phyloP scores from a whole-genome alignment of 2,113 vertebrate genomes.

The Ranitomeya variabilis region DNA sequence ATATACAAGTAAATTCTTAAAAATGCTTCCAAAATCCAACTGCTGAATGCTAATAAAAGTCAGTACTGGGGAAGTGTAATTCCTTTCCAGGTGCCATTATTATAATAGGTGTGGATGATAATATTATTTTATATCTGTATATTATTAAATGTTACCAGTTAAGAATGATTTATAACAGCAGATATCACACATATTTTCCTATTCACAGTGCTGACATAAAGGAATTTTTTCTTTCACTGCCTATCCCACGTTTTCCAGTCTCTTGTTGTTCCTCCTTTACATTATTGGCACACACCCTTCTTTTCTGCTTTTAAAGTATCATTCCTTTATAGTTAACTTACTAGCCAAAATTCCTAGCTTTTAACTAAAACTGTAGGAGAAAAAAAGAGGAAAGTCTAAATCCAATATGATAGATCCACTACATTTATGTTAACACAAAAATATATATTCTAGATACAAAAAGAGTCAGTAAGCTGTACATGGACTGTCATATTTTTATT shows the following conservation, averaged over 20 bases:
- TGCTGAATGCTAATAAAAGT: conserved; percentile 26
- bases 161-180: conserved; percentile 31
- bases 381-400: neutral
- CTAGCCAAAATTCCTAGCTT: neutral
- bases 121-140: conserved; percentile 34
- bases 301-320: neutral
- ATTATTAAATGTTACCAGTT: conserved; percentile 39
- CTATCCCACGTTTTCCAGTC: conserved; percentile 26
- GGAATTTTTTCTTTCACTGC: conserved; percentile 31
- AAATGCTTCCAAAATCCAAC: conserved; percentile 5
- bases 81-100: conserved; percentile 18
- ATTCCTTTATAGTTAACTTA: neutral
- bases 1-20: neutral
- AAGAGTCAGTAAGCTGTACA: neutral
- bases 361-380: neutral
- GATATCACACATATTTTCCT: conserved; percentile 40
- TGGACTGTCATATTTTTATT: neutral
- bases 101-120: conserved; percentile 35
- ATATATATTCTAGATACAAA: neutral
- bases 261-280: conserved; percentile 38
- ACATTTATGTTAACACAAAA: neutral
- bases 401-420: neutral
- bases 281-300: conserved; percentile 17
- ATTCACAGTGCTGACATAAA: conserved; percentile 36
- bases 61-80: neutral